Base-by-base conservation (phyloP, 1,140 invertebrate genomes). In the Micrasema minimum region DNA sequence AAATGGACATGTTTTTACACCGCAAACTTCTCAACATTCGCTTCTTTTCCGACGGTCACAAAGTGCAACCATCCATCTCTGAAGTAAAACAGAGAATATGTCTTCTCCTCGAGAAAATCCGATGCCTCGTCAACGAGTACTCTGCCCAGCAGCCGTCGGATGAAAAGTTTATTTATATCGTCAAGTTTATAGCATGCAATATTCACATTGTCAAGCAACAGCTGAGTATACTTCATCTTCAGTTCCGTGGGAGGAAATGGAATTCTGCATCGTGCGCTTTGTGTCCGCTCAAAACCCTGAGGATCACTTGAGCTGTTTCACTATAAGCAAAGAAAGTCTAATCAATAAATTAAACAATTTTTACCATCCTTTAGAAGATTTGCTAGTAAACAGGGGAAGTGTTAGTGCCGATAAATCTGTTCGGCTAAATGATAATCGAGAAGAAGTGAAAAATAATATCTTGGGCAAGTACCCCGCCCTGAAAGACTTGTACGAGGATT, bases 251-350 rank as follows among this genome's bases (percentile, higher is more conserved):
- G 45, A 48, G 18, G 45, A 48, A 16, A 48, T 48, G 45, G 45
- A 48, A 20, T 48, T 48, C 45, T 48, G 45, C 45, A 9, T 48
- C 7, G 45, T 48, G 45, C 14, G 45, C 45, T 48, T 48, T 48
- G n/a, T 48, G 16, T n/a, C 45, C 16, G 45, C 45, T 9, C 45
- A 48, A 7, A 48, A 5, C n/a, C 16, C 12, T n/a, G 16, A 1
- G 43, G 16, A 45, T 14, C 6, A 0, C 6, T 14, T 16, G n/a
- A 14, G n/a, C n/a, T 45, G n/a, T 45, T 6, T 16, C 16, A 14
- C n/a, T 6, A n/a, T 2, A 16, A 6, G n/a, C 43, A 6, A 16
- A 45, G 43, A 4, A 45, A 45, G 16, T 5, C n/a, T 2, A 14
- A n/a, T 45, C 0, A n/a, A 45, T n/a, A 20, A 48, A 18, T 20